Evolutionary conservation across 2,888 invertebrate species (phyloP), one percentile per base, ranked within the genome.

Genomic region (Acanthosepion pharaonis): DNA sequence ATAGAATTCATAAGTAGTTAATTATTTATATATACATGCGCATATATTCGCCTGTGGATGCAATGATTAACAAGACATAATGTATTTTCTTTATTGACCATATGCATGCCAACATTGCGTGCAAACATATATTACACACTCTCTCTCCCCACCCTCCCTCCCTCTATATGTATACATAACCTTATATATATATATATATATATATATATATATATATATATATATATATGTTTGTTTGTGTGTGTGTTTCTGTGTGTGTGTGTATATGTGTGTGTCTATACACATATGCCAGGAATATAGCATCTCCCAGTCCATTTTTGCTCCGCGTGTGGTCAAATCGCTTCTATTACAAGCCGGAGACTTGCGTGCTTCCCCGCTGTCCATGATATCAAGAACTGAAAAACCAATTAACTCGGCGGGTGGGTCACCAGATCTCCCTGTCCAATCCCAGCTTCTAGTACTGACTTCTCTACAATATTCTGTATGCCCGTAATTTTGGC

Each of bases 121-220:
- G 15, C 15, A 11, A 15, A 53, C 15, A 9, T 53, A 9, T 6
- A 15, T 53, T 15, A 11, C 51, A 11, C 15, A 6, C 9, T 1
- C 9, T 53, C 51, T 6, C 51, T 53, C 51, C 15, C 8, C 15
- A 6, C 9, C 8, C 1, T 20, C 15, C 23, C 3, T 59, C 0
- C 4, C 0, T 5, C 0, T 4, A n/a, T n/a, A n/a, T n/a, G 4
- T 5, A 5, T 23, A 18, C 3, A 0, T 6, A 20, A 20, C 0
- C 2, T 4, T 78, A 28, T 78, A 28, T 78, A 28, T 78, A 78
- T 78, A 28, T 78, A 78, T 78, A n/a, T 78, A 78, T 78, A 78
- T 78, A 78, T 78, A 78, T 78, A 78, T 78, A 78, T 78, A 78
- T 78, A 78, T 78, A 78, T 78, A n/a, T n/a, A 78, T 78, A 78